phyloP scores from a whole-genome alignment of 2,113 vertebrate genomes.

The Mungos mungo region DNA sequence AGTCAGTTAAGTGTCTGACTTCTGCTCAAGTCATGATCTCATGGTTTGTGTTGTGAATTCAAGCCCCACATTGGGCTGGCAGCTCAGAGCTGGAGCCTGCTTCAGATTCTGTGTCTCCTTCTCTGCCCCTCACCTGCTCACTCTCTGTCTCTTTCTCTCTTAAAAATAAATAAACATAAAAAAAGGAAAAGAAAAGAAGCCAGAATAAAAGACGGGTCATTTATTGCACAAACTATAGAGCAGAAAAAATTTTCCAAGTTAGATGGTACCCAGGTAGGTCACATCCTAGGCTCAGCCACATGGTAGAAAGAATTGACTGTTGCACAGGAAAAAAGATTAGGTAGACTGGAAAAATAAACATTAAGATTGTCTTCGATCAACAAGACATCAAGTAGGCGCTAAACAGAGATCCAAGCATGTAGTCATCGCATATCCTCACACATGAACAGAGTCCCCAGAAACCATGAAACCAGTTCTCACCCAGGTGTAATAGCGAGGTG shows the following conservation, averaged over 20 bases:
- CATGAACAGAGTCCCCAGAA: background rate
- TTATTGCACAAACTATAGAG: background rate
- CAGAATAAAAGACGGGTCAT: background rate
- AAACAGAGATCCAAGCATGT: background rate
- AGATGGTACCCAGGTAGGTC: background rate
- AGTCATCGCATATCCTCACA: background rate
- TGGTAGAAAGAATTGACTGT: background rate
- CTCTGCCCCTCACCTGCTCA: too few species aligned
- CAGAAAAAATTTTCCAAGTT: background rate
- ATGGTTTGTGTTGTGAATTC: too few species aligned
- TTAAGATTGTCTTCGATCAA: background rate
- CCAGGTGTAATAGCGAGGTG: background rate
- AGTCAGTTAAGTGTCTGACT: too few species aligned
- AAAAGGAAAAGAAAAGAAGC: too few species aligned
- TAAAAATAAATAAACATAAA: too few species aligned
- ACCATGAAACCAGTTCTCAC: background rate
- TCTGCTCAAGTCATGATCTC: too few species aligned
- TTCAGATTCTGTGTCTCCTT: too few species aligned
- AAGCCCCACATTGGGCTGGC: too few species aligned
- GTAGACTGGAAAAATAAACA: background rate
- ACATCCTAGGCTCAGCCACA: background rate
- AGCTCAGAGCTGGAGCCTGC: too few species aligned
- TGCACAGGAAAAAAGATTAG: background rate
- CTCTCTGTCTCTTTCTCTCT: too few species aligned
- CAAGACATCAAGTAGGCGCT: background rate